Base-by-base conservation (phyloP, 2,113 vertebrate species). In the Rhabdomys dilectus region DNA sequence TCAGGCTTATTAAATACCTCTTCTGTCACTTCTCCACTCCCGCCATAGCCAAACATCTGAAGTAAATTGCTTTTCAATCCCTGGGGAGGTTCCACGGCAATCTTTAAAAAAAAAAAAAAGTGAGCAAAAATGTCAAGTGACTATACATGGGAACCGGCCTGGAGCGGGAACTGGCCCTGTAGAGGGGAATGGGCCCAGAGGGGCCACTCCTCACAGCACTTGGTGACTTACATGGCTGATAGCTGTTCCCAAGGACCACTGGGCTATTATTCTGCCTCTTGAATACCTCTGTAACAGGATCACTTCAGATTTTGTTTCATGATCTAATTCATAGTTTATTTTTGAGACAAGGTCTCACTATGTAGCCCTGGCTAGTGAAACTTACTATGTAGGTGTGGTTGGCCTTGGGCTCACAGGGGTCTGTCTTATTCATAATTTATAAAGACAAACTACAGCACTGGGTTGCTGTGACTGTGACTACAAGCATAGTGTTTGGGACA, bases 61-160 rank as follows among this genome's bases (percentile, higher is more conserved):
- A 98, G 98, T 22, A 99, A 93, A 34, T 97, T 98, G 45, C 89
- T 97, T 29, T 98, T 98, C 81, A 99, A 4, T 36, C 98, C 98
- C 45, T 97, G 95, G 4, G 98, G 98, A 64, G 93, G 88, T 72
- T 98, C 98, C 93, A 98, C 62, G 1, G 98, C 91, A 56, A 98
- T 97, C 98, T 98, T 89, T 56, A n/a, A 94, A 84, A 87, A 15
- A 95, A 58, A 60, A 60, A 58, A 58, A 58, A 96, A 6, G 62
- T 6, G 81, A 77, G n/a, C 36, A 12, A 39, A 86, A 84, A 51
- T 0, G 17, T 17, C n/a, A 29, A 0, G n/a, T 48, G 91, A 90
- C 31, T 42, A 12, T 12, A 60, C 78, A 29, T 0, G 24, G 51
- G 9, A 17, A 29, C 31, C 21, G 51, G 62, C 10, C 2, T 16